Conservation (phyloP, 2,888 invertebrate species). For the Endomychus coccineus region DNA sequence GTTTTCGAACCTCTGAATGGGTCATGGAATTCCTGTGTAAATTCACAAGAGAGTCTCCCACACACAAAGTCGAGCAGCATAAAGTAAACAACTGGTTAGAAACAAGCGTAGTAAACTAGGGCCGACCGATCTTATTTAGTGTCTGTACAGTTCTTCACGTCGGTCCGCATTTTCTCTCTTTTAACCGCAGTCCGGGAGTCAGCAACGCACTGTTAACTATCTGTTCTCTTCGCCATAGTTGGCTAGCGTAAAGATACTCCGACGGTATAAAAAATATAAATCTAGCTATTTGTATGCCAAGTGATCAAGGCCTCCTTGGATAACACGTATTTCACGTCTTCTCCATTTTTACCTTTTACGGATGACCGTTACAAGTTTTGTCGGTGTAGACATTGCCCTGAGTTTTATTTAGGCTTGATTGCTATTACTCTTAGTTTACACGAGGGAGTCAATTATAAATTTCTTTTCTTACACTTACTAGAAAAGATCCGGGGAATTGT, state of each 20-base stretch:
- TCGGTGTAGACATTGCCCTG: constrained; percentile 14
- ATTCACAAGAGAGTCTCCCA: constrained; percentile 33
- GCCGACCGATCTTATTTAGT: constrained; percentile 22
- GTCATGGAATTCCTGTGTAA: constrained; percentile 29
- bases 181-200: constrained; percentile 7
- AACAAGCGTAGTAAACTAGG: constrained; percentile 35
- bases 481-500: too few species aligned
- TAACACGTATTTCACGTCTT: constrained; percentile 37
- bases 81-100: constrained; percentile 36
- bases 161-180: constrained; percentile 16
- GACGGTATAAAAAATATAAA: constrained; percentile 23
- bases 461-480: too few species aligned
- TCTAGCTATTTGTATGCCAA: constrained; percentile 37
- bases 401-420: constrained; percentile 5
- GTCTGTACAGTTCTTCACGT: constrained; percentile 20
- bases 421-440: constrained; percentile 1
- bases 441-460: constrained; percentile 1
- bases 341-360: constrained; percentile 34
- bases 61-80: constrained; percentile 26
- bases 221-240: too few species aligned
- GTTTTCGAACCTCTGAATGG: constrained; percentile 25
- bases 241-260: constrained; percentile 8
- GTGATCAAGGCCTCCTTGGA: constrained; percentile 34
- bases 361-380: constrained; percentile 27
- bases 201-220: too few species aligned